phyloP scores from a whole-genome alignment of 2,888 invertebrate species.

The Stenurella melanura region DNA sequence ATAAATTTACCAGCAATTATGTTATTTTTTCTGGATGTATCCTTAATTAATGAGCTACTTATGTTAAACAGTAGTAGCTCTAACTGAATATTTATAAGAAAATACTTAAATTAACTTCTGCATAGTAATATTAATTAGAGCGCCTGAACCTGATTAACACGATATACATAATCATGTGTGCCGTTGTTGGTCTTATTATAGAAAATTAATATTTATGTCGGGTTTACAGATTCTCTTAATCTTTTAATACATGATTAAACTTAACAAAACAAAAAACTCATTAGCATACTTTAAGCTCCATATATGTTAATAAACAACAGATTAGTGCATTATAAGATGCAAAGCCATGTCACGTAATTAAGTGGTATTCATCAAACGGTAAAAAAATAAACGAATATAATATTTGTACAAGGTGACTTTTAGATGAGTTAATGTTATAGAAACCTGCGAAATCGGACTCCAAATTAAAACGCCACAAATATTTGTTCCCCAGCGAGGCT shows the following conservation, averaged over 20 bases:
- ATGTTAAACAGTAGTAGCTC: constrained; percentile 30
- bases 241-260: constrained; percentile 14
- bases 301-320: constrained; percentile 1
- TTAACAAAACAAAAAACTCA: neutral
- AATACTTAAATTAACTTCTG: constrained; percentile 3
- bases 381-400: neutral
- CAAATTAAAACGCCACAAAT: no score
- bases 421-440: neutral
- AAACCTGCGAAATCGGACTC: no score
- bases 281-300: constrained; percentile 2
- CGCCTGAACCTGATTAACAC: constrained; percentile 22
- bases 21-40: constrained; percentile 11
- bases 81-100: constrained; percentile 25
- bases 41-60: constrained; percentile 29
- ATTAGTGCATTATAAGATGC: neutral
- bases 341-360: neutral
- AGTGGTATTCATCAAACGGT: neutral
- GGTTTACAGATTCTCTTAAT: constrained; percentile 9
- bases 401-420: neutral
- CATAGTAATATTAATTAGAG: constrained; percentile 25
- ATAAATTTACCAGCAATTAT: constrained; percentile 17
- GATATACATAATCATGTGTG: constrained; percentile 18
- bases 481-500: no score
- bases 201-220: constrained; percentile 8
- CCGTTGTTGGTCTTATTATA: neutral